Conservation (phyloP, 1,140 invertebrate species). For the Trichomalopsis sarcophagae region DNA sequence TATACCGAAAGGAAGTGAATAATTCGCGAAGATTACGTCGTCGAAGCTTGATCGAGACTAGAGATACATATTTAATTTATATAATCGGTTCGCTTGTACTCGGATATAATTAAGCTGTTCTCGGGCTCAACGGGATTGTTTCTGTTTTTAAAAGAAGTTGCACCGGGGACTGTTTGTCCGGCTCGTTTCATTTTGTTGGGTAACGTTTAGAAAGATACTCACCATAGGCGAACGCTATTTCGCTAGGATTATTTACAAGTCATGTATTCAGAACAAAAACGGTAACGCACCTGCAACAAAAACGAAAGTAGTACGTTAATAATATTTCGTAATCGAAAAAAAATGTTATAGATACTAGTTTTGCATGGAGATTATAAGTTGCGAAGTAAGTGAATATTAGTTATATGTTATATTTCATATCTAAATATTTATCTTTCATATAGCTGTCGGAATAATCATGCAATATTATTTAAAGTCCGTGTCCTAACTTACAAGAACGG, state of each 20-base stretch:
- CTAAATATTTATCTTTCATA: no score
- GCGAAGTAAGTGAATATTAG: not conserved
- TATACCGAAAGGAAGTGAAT: not conserved
- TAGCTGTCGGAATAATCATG: no score
- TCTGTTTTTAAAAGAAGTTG: not conserved
- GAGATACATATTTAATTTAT: not conserved
- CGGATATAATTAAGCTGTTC: no score
- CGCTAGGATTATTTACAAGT: not conserved
- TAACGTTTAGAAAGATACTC: not conserved
- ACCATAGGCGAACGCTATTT: not conserved
- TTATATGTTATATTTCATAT: no score
- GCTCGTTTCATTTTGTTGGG: not conserved
- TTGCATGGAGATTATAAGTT: not conserved
- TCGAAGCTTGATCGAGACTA: no score
- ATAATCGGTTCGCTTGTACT: not conserved
- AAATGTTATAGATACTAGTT: no score
- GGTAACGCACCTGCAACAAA: not conserved
- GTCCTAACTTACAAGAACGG: no score
- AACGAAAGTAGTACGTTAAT: not conserved
- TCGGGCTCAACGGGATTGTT: not conserved
- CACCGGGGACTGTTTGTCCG: not conserved
- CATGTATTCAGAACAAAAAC: not conserved
- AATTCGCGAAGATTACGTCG: not conserved
- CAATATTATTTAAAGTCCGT: no score
- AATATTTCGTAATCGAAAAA: not conserved